These are phyloP conservation scores for Bugulina stolonifera DNA, from an alignment of 2,888 invertebrate genomes.

Conservation along the genomic window DNA sequence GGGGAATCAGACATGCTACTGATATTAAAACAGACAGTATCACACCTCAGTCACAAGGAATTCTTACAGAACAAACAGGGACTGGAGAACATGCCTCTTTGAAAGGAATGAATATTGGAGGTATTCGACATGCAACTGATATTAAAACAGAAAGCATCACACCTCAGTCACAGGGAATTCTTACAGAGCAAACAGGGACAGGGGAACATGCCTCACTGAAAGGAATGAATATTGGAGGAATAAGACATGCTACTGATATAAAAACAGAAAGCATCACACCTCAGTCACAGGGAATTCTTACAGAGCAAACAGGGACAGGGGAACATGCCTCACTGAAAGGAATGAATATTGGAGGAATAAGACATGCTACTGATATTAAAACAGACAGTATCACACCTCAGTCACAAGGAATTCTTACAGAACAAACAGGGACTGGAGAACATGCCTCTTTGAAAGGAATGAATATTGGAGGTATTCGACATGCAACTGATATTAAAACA, in stretches of 20 bases:
- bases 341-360: background rate
- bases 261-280: background rate
- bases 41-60: background rate
- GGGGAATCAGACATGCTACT: background rate
- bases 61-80: background rate
- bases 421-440: background rate
- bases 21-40: background rate
- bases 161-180: background rate
- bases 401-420: background rate
- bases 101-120: constrained; percentile 22
- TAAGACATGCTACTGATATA: background rate
- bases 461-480: background rate
- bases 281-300: background rate
- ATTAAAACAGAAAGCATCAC: background rate
- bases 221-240: constrained; percentile 9
- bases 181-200: constrained; percentile 26
- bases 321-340: constrained; percentile 4
- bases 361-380: background rate
- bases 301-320: constrained; percentile 20
- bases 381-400: background rate
- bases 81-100: constrained; percentile 4
- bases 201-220: constrained; percentile 4
- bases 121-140: background rate
- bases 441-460: background rate
- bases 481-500: background rate